Percentiles rank a stretch among this genome's conserved stretches.
Conservation (phyloP, 2,113 vertebrate species). For the Charina bottae region DNA sequence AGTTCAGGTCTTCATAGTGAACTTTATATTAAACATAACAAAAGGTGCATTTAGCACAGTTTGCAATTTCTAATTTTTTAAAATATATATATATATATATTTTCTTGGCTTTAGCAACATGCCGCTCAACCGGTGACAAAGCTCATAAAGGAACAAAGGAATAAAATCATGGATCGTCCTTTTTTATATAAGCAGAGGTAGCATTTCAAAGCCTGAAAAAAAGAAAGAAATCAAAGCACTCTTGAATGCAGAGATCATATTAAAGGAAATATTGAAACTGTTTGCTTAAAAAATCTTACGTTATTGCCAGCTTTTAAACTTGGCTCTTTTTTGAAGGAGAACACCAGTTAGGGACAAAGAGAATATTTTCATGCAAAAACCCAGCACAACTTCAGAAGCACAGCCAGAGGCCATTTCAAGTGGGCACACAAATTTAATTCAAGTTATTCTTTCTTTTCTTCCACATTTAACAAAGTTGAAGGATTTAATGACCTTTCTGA, state of each 20-base stretch:
- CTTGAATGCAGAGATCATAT: constrained; percentile 86
- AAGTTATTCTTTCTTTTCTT: constrained; percentile 84
- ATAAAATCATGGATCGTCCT: constrained; percentile 81
- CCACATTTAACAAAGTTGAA: constrained; percentile 84
- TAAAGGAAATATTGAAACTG: constrained; percentile 86
- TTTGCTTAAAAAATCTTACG: constrained; percentile 86
- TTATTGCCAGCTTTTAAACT: constrained; percentile 85
- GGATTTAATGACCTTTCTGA: constrained; percentile 83
- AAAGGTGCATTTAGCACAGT: constrained; percentile 83
- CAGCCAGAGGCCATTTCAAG: constrained; percentile 85
- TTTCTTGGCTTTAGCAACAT: constrained; percentile 81
- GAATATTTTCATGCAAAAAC: constrained; percentile 88
- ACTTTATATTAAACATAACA: constrained; percentile 83
- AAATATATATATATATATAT: constrained; percentile 55
- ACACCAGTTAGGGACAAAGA: constrained; percentile 84
- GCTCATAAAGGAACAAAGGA: constrained; percentile 85
- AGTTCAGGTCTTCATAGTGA: constrained; percentile 73
- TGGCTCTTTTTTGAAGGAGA: constrained; percentile 83
- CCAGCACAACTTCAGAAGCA: constrained; percentile 83
- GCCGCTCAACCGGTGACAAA: constrained; percentile 79
- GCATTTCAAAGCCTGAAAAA: constrained; percentile 81
- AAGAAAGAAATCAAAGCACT: constrained; percentile 84
- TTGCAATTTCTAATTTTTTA: constrained; percentile 76
- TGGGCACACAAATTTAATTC: constrained; percentile 85
- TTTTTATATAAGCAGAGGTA: constrained; percentile 78